Evolutionary conservation across 2,113 vertebrate genomes (phyloP).

Genomic region (Pao palembangensis): DNA sequence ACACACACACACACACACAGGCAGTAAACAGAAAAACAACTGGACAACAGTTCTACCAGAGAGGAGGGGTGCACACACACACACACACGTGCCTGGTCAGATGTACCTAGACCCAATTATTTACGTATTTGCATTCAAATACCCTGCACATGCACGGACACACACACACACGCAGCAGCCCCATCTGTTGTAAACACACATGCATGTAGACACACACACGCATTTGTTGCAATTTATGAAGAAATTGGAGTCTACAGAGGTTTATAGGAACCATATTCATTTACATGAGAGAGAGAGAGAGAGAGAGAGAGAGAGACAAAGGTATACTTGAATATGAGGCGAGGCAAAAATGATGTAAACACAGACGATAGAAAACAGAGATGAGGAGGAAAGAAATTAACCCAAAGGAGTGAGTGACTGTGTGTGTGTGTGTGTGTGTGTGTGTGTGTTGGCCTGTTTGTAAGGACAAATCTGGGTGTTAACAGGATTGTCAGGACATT

Average conservation of each 20-base stretch:
- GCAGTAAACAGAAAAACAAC: neutral
- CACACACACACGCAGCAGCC: neutral
- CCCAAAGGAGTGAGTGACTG: neutral
- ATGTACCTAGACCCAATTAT: conserved; percentile 30
- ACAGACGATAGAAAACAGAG: conserved; percentile 30
- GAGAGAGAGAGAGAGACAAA: conserved; percentile 9
- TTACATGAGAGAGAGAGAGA: conserved; percentile 5
- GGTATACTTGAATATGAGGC: conserved; percentile 16
- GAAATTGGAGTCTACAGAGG: conserved; percentile 51
- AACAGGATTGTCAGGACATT: too few relatives aligned
- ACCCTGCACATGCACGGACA: conserved; percentile 20
- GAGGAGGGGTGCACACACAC: neutral
- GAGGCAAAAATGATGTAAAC: conserved; percentile 36
- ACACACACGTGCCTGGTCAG: conserved; percentile 22
- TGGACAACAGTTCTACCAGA: too few relatives aligned
- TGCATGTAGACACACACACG: conserved; percentile 15
- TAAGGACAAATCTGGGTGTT: neutral
- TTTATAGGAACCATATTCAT: conserved; percentile 38
- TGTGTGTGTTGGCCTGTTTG: conserved; percentile 8
- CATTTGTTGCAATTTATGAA: conserved; percentile 23
- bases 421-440: conserved; percentile 20
- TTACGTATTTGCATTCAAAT: conserved; percentile 49
- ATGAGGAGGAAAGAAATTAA: neutral
- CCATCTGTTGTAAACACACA: neutral
- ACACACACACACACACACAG: conserved; percentile 3